Base-by-base conservation (phyloP, 1,140 invertebrate genomes). In the Delia radicum region DNA sequence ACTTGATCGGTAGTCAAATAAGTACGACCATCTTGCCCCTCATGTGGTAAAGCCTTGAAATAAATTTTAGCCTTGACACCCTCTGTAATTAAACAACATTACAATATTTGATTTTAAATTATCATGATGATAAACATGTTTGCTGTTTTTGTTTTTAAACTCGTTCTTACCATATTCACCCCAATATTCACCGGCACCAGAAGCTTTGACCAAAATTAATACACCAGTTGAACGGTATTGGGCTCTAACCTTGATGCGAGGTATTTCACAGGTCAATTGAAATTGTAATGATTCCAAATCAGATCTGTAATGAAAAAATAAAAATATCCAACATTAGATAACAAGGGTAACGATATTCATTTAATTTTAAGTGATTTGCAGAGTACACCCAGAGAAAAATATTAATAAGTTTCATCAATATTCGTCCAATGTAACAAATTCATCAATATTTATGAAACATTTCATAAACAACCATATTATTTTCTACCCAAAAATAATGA, bases 111-210 rank as follows among this genome's bases (percentile, higher is more conserved):
- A 33, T n/a, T 37, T 37, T 37, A 37, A 10, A 33, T 6, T 1
- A 37, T 0, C 8, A 37, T 21, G 48, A 21, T 55, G 1, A 21
- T 13, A 1, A 24, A 55, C 18, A 18, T 21, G 48, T 55, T 55
- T 55, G 13, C 18, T 55, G n/a, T 21, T 48, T 48, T 55, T 55
- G 5, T 55, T 55, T 55, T 21, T 21, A 6, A 28, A 65, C 7
- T 29, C 8, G 62, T 65, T 28, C 83, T 79, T 83, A 94, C 93
- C 92, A 82, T 95, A 95, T 88, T 94, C 92, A 37, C 94, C 94
- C 93, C 93, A 95, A 84, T 94, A 95, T 83, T 95, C 93, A 2
- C 94, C 93, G 73, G 92, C 92, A 3, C 93, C 93, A 10, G 92
- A 93, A 15, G 94, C 93, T 79, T 93, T 91, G 0, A 95, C 91